These are phyloP conservation scores for Metopolophium dirhodum DNA, from an alignment of 1,140 invertebrate genomes.

Conservation along the genomic window DNA sequence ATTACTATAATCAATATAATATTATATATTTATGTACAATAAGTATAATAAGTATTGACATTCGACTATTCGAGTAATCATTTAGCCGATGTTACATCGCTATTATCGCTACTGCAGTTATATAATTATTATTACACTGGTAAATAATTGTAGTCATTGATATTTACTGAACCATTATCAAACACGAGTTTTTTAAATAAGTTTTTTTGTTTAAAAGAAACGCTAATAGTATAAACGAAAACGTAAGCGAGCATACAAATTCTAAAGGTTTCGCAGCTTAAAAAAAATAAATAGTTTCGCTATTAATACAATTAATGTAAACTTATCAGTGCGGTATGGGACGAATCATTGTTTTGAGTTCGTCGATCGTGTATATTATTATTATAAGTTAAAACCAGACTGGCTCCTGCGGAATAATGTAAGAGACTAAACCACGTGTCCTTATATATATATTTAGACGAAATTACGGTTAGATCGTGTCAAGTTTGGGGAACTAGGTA, in stretches of 20 bases:
- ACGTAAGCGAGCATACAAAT: background rate
- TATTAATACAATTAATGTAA: conserved; percentile 4
- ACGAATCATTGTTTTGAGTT: background rate
- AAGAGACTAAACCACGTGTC: background rate
- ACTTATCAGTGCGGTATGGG: background rate
- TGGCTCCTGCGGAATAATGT: background rate
- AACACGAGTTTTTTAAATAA: background rate
- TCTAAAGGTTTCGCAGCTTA: background rate
- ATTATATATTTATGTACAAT: too few relatives aligned
- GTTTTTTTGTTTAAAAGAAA: background rate
- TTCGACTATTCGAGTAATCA: background rate
- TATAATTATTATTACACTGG: background rate
- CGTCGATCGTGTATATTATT: background rate
- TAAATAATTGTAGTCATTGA: background rate
- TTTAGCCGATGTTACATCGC: background rate
- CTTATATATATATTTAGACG: background rate
- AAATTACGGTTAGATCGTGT: background rate
- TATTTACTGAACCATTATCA: background rate
- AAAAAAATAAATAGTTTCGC: background rate
- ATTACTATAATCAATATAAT: background rate
- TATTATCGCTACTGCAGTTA: background rate
- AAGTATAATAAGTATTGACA: background rate
- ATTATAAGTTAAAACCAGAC: background rate
- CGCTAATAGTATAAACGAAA: background rate
- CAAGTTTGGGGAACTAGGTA: background rate